A percentile compares a stretch with the other conserved stretches of the same genome.
These are phyloP conservation scores for Scaptodrosophila lebanonensis DNA, from an alignment of 1,140 invertebrate genomes.

Conservation along the genomic window DNA sequence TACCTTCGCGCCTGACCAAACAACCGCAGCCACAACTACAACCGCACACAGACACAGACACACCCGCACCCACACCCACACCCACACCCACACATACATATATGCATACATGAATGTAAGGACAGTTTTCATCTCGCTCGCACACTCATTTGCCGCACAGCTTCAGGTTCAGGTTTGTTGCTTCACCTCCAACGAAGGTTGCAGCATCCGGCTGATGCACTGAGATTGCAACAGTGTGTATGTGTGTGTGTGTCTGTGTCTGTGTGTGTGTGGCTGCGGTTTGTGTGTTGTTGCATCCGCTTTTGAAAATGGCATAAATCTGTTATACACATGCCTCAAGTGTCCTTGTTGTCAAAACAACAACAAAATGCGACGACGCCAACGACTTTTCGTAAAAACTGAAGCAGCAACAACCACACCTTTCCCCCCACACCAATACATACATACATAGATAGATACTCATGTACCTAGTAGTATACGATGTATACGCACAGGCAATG, in stretches of 20 bases:
- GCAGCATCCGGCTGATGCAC: slow-evolving; percentile 22
- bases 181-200: slow-evolving; percentile 48
- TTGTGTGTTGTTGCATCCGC: too few species aligned
- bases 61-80: background rate
- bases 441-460: too few species aligned
- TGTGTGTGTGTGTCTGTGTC: too few species aligned
- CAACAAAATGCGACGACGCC: slow-evolving; percentile 22
- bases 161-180: slow-evolving; percentile 34
- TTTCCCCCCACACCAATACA: slow-evolving; percentile 14
- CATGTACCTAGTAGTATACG: too few species aligned
- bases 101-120: too few species aligned
- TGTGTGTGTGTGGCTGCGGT: too few species aligned
- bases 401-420: background rate
- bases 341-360: slow-evolving; percentile 31
- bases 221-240: too few species aligned
- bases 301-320: too few species aligned
- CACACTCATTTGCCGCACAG: slow-evolving; percentile 5
- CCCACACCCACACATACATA: too few species aligned
- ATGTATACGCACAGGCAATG: slow-evolving; percentile 7
- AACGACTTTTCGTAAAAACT: slow-evolving; percentile 36
- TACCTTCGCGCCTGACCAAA: slow-evolving; percentile 23
- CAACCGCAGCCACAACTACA: slow-evolving; percentile 22
- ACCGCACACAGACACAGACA: slow-evolving; percentile 5
- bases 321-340: slow-evolving; percentile 26
- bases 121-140: background rate